phyloP scores from a whole-genome alignment of 2,888 invertebrate genomes.

The Drosophila meridiana region DNA sequence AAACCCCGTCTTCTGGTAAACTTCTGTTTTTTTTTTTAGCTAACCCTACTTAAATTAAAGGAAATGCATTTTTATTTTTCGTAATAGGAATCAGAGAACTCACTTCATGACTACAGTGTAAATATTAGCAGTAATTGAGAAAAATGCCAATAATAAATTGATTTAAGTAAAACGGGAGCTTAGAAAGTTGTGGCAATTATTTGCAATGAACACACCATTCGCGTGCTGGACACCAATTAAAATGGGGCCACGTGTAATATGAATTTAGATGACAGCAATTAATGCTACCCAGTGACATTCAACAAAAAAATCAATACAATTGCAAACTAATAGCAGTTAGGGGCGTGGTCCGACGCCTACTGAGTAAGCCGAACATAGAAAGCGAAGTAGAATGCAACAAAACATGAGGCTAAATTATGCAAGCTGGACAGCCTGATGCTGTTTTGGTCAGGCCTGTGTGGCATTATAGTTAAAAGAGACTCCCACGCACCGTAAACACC shows the following conservation, averaged over 20 bases:
- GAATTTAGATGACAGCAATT: conserved; percentile 67
- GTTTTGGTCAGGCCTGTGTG: conserved; percentile 36
- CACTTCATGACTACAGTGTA: background rate
- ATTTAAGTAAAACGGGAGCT: conserved; percentile 23
- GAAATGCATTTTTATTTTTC: too few relatives aligned
- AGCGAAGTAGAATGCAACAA: conserved; percentile 6
- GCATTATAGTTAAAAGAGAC: conserved; percentile 45
- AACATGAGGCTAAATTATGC: conserved; percentile 58
- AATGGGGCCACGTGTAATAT: conserved; percentile 42
- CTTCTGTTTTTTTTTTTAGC: too few relatives aligned
- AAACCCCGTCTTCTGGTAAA: too few relatives aligned
- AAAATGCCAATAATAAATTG: conserved; percentile 8
- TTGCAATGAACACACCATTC: conserved; percentile 29
- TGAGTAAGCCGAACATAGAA: conserved; percentile 12
- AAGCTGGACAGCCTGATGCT: conserved; percentile 64
- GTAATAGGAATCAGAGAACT: background rate
- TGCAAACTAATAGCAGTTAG: conserved; percentile 55
- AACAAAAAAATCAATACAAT: conserved; percentile 65
- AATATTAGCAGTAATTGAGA: background rate
- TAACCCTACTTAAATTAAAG: too few relatives aligned
- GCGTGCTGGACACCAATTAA: conserved; percentile 66
- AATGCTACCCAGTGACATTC: conserved; percentile 48
- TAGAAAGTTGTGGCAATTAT: conserved; percentile 33
- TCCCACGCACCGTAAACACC: conserved; percentile 31
- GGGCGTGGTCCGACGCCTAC: conserved; percentile 15